A percentile compares a stretch with the other conserved stretches of the same genome.
Conservation (phyloP, 2,797 vertebrate species). For the Merluccius polli region DNA sequence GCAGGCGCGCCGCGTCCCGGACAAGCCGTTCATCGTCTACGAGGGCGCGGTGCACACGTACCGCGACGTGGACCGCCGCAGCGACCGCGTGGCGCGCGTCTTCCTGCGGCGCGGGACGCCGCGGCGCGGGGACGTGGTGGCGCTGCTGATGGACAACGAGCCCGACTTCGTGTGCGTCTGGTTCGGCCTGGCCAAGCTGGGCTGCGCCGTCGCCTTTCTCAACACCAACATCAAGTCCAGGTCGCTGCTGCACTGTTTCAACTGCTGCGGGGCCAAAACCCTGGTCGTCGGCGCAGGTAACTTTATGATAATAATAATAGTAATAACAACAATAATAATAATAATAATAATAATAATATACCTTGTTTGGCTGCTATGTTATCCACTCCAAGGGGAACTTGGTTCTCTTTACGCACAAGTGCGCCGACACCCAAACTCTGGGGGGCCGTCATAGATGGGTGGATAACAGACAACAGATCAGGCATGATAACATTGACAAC, state of each 20-base stretch:
- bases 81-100: constrained; percentile 77
- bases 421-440: background rate
- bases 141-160: constrained; percentile 89
- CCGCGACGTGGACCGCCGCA: constrained; percentile 76
- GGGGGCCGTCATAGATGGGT: background rate
- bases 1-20: constrained; percentile 74
- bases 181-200: constrained; percentile 88
- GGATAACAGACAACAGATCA: background rate
- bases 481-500: too few relatives aligned
- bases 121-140: constrained; percentile 79
- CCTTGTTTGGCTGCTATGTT: too few relatives aligned
- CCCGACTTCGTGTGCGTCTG: constrained; percentile 88
- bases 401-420: too few relatives aligned
- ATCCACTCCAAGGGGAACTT: background rate
- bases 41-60: constrained; percentile 80
- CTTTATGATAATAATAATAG: too few relatives aligned
- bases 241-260: constrained; percentile 84
- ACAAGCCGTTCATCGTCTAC: constrained; percentile 82
- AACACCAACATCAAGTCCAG: constrained; percentile 81
- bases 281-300: constrained; percentile 86
- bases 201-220: constrained; percentile 88
- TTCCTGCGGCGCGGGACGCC: constrained; percentile 64
- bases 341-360: too few relatives aligned
- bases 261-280: constrained; percentile 79
- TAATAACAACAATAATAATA: too few relatives aligned